These are phyloP conservation scores for Amphimallon solstitiale DNA, from an alignment of 2,888 invertebrate genomes.

Conservation along the genomic window DNA sequence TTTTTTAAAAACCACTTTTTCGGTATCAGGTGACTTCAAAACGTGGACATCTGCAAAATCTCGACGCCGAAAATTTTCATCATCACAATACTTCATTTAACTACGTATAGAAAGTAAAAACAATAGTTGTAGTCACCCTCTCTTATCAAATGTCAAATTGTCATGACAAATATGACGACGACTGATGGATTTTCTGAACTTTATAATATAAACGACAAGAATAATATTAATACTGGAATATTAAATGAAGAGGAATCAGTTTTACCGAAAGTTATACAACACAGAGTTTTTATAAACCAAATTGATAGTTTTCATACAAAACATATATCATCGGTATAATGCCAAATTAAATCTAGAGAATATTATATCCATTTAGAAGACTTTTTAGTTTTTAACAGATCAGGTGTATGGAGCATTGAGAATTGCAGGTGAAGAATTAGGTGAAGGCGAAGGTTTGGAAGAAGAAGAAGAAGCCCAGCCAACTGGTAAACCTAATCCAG, in stretches of 20 bases:
- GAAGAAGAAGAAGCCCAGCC: slow-evolving; percentile 43
- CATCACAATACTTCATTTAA: no score
- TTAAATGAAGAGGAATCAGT: slow-evolving; percentile 6
- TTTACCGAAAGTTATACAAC: slow-evolving; percentile 47
- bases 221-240: neutral
- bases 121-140: neutral
- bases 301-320: slow-evolving; percentile 70
- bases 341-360: neutral
- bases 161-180: slow-evolving; percentile 20
- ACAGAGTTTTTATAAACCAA: slow-evolving; percentile 71
- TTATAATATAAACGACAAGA: slow-evolving; percentile 7
- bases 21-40: no score
- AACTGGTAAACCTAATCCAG: slow-evolving; percentile 12
- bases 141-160: neutral
- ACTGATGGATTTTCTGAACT: slow-evolving; percentile 34
- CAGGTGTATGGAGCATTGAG: slow-evolving; percentile 49
- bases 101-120: no score
- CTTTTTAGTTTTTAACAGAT: slow-evolving; percentile 55
- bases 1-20: no score
- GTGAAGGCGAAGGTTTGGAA: slow-evolving; percentile 46
- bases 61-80: no score
- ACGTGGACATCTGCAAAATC: no score
- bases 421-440: slow-evolving; percentile 47
- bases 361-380: slow-evolving; percentile 22
- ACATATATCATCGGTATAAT: slow-evolving; percentile 62